Percentiles rank a stretch among this genome's conserved stretches.
phyloP scores from a whole-genome alignment of 1,140 invertebrate genomes.

The Drosophila elegans region DNA sequence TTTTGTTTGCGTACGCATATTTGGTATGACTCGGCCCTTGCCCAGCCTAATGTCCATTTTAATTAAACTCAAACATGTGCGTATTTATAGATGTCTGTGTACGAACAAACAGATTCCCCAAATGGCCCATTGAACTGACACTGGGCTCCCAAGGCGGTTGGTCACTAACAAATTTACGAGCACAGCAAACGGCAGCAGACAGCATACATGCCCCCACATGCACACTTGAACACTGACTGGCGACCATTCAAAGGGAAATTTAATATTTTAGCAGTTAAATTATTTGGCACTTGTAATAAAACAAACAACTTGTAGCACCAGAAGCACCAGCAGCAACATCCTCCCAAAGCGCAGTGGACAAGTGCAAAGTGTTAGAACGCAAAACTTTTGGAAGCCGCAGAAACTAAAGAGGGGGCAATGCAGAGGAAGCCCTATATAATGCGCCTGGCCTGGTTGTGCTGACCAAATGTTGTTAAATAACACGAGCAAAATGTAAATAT shows the following conservation, averaged over 20 bases:
- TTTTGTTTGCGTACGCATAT: slow-evolving; percentile 10
- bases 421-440: slow-evolving; percentile 43
- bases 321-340: slow-evolving; percentile 13
- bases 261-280: slow-evolving; percentile 83
- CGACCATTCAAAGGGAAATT: slow-evolving; percentile 79
- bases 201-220: slow-evolving; percentile 6
- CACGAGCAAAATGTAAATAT: slow-evolving; percentile 79
- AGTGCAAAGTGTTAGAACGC: slow-evolving; percentile 77
- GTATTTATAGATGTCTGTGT: slow-evolving; percentile 37
- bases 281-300: slow-evolving; percentile 83
- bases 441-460: slow-evolving; percentile 28
- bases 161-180: slow-evolving; percentile 61
- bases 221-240: not conserved
- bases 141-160: slow-evolving; percentile 31
- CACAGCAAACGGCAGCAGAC: slow-evolving; percentile 39
- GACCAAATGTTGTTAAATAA: slow-evolving; percentile 83
- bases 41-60: slow-evolving; percentile 69
- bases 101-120: slow-evolving; percentile 64
- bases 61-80: slow-evolving; percentile 76
- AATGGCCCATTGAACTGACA: slow-evolving; percentile 76
- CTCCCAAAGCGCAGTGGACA: slow-evolving; percentile 51
- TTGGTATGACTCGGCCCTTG: not conserved
- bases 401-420: slow-evolving; percentile 25
- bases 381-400: slow-evolving; percentile 73
- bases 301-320: slow-evolving; percentile 69